Evolutionary conservation across 1,140 invertebrate species (phyloP), one percentile per base, ranked within the genome.

Genomic region (Mercenaria mercenaria): DNA sequence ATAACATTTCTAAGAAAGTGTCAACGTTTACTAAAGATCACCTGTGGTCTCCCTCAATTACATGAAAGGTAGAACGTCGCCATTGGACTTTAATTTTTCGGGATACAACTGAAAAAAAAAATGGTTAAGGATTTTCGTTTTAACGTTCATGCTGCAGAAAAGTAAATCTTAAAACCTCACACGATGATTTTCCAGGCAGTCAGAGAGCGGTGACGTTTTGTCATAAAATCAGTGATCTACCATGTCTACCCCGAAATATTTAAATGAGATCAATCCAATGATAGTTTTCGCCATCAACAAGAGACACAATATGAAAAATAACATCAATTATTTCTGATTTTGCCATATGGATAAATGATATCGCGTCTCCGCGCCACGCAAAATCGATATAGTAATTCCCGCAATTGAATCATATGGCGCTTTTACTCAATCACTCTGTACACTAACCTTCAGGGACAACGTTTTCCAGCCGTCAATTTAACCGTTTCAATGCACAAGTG

Each of bases 401-500:
- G 15, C n/a, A 72, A 72, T 72, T 72, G 67, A 72, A 72, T 72
- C 67, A 72, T 72, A 72, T 29, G 18, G 37, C 34, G 67, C 6
- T 32, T 72, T 72, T 37, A n/a, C 34, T 72, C 23, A 72, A 72
- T 72, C 67, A 64, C 59, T 64, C n/a, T 64, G 10, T 64, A 29
- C 4, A 26, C n/a, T 26, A 64, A 64, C 59, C 59, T 29, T 29
- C 26, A 64, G 59, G 59, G 59, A 64, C n/a, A 26, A 29, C 4
- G 20, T 64, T 64, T 64, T 29, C 59, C n/a, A 64, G 59, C 29
- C 59, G n/a, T 26, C n/a, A 64, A 64, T 15, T 15, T 8, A 47
- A 47, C 43, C 6, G 43, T 47, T 47, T 15, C 15, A 47, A 47
- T 47, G 15, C 43, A 8, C 43, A 47, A 47, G 43, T 47, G 43